phyloP scores from a whole-genome alignment of 2,797 vertebrate genomes.

The Gymnothorax javanicus region DNA sequence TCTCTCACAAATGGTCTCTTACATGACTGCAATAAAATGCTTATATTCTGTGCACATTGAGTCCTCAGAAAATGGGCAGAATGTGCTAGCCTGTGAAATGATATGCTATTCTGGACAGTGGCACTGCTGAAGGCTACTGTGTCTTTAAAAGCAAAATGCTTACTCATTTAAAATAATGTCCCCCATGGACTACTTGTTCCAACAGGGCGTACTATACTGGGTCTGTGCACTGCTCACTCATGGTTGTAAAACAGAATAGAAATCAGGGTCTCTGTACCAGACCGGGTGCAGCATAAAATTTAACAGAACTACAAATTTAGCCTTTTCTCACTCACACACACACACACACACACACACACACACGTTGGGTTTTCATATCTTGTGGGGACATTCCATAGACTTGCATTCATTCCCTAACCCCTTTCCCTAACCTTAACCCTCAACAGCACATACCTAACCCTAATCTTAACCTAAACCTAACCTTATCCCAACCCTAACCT shows the following conservation, averaged over 20 bases:
- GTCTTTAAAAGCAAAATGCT: background rate
- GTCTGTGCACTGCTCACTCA: background rate
- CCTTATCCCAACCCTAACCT: too few relatives aligned
- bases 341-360: background rate
- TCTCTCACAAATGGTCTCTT: background rate
- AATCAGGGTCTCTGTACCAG: background rate
- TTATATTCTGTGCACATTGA: background rate
- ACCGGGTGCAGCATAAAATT: background rate
- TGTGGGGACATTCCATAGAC: too few relatives aligned
- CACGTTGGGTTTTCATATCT: too few relatives aligned
- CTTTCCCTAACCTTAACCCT: too few relatives aligned
- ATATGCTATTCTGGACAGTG: background rate
- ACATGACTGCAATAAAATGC: background rate
- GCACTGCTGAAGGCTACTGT: background rate
- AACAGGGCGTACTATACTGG: background rate
- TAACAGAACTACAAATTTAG: background rate
- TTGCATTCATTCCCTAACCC: too few relatives aligned
- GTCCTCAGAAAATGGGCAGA: background rate
- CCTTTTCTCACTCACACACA: background rate
- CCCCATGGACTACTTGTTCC: background rate
- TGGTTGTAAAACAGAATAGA: background rate
- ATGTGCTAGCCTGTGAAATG: background rate
- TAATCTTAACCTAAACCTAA: too few relatives aligned
- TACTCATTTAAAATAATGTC: conserved; percentile 3
- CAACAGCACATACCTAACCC: too few relatives aligned